These are phyloP conservation scores for Ivindomyrus marchei DNA, from an alignment of 2,113 vertebrate genomes.

Conservation along the genomic window DNA sequence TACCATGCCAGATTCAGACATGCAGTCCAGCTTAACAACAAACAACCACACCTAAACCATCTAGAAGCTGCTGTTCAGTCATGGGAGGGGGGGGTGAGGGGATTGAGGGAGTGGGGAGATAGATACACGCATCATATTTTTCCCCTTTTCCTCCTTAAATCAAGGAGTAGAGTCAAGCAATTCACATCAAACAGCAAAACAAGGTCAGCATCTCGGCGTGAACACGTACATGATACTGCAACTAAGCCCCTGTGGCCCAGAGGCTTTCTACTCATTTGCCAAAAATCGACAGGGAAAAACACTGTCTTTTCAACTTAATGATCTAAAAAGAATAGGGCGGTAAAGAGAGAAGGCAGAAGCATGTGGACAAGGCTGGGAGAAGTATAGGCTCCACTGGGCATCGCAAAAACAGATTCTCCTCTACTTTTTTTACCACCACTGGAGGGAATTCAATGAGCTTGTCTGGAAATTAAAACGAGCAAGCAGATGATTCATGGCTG, in stretches of 20 bases:
- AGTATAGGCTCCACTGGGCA: slow-evolving; percentile 14
- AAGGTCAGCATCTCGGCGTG: neutral
- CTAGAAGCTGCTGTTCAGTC: neutral
- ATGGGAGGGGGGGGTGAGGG: neutral
- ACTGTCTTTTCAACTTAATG: neutral
- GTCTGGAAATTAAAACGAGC: slow-evolving; percentile 17
- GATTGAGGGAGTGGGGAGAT: neutral
- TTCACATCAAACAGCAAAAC: neutral
- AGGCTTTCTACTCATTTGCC: neutral
- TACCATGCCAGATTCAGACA: neutral
- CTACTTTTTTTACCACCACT: neutral
- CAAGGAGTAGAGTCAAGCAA: neutral
- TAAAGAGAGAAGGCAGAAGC: neutral
- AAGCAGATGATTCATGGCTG: slow-evolving; percentile 12
- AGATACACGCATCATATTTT: neutral
- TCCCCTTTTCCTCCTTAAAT: neutral
- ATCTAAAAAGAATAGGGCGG: neutral
- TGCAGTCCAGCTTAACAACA: slow-evolving; percentile 16
- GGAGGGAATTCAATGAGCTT: slow-evolving; percentile 4
- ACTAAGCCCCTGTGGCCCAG: neutral
- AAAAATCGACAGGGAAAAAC: slow-evolving; percentile 13
- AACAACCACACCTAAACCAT: neutral
- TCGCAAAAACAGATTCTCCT: neutral
- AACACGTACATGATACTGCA: neutral
- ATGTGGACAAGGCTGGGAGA: neutral